Conservation (phyloP, 1,140 invertebrate species). For the Pollicipes pollicipes region DNA sequence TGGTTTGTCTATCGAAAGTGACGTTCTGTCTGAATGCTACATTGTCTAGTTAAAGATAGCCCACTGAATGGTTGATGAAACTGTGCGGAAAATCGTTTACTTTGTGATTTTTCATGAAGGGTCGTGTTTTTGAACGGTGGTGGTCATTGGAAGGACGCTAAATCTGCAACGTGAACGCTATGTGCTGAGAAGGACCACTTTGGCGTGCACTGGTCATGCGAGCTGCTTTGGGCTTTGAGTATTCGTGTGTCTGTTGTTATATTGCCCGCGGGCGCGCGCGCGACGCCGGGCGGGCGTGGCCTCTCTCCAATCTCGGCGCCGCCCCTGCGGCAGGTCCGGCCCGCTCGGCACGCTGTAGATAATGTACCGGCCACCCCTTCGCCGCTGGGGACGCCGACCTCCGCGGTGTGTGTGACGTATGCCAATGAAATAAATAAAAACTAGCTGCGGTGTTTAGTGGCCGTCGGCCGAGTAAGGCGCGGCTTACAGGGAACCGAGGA, state of each 20-base stretch:
- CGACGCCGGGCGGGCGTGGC: neutral
- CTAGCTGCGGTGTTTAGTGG: too few relatives aligned
- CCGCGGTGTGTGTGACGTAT: neutral
- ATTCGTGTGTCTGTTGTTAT: neutral
- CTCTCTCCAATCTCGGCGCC: neutral
- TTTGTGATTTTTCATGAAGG: neutral
- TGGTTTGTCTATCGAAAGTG: neutral
- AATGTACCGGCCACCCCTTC: neutral
- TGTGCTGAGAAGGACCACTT: neutral
- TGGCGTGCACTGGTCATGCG: neutral
- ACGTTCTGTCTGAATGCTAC: neutral
- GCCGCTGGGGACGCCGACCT: neutral
- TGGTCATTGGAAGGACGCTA: neutral
- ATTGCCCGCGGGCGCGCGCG: neutral
- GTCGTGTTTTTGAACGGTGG: neutral
- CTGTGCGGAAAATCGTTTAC: neutral
- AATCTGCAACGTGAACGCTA: neutral
- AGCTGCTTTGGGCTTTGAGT: neutral
- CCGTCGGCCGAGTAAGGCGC: too few relatives aligned
- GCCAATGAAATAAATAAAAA: slow-evolving; percentile 1
- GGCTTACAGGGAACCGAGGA: too few relatives aligned
- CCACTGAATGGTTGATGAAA: neutral
- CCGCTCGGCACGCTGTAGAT: too few relatives aligned
- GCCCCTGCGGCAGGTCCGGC: too few relatives aligned
- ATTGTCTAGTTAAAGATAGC: neutral